phyloP scores from a whole-genome alignment of 2,797 vertebrate species.

The Rhinoraja longicauda region DNA sequence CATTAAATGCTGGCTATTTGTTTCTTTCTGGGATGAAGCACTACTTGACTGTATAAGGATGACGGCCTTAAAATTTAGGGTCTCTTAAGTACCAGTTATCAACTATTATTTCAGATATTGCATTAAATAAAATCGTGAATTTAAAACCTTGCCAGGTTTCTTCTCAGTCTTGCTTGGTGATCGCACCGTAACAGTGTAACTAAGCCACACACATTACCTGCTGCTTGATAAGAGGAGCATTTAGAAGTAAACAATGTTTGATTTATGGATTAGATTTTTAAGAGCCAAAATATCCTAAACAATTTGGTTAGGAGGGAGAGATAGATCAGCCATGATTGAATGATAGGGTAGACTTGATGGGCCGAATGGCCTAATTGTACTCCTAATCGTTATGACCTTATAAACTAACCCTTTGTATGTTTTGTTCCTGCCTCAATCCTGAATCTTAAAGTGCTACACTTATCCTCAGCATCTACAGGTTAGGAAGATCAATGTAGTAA shows the following conservation, averaged over 20 bases:
- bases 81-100: background rate
- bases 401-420: background rate
- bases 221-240: too few relatives aligned
- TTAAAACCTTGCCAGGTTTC: background rate
- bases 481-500: background rate
- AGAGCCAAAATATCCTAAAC: background rate
- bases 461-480: background rate
- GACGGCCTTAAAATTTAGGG: background rate
- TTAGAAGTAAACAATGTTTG: background rate
- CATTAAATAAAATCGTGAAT: background rate
- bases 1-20: background rate
- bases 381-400: background rate
- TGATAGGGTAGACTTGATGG: too few relatives aligned
- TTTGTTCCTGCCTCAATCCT: background rate
- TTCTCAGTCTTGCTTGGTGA: background rate
- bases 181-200: background rate
- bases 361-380: too few relatives aligned
- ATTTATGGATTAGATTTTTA: background rate
- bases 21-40: background rate
- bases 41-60: too few relatives aligned
- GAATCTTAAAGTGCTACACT: background rate
- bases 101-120: background rate
- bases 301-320: too few relatives aligned
- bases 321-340: background rate
- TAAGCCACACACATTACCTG: background rate